These are phyloP conservation scores for Xiphorhynchus erythropygius DNA, from an alignment of 2,797 vertebrate species.

Conservation along the genomic window DNA sequence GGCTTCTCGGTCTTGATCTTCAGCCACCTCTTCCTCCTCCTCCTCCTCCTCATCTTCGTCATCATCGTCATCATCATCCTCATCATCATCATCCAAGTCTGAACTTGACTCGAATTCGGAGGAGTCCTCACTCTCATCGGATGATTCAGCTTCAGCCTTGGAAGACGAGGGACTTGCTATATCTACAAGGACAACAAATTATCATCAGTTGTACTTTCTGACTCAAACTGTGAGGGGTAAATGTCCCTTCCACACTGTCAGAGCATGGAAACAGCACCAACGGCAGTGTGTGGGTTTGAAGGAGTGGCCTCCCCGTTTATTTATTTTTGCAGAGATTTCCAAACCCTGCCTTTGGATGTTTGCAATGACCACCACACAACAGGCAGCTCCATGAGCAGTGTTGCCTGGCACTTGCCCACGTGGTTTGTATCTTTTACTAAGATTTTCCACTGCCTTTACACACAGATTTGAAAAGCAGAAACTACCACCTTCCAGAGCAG, in stretches of 20 bases:
- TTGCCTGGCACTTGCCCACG: not conserved
- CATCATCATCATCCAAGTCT: constrained; percentile 85
- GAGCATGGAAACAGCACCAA: not conserved
- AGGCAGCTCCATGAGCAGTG: fast-evolving
- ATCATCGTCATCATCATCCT: constrained; percentile 75
- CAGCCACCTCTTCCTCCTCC: constrained; percentile 52
- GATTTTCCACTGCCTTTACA: not conserved
- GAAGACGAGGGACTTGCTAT: constrained; percentile 80
- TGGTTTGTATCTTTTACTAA: not conserved
- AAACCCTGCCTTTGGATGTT: not conserved
- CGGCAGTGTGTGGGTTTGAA: not conserved
- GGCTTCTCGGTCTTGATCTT: constrained; percentile 61
- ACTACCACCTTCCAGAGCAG: not conserved
- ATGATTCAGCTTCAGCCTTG: constrained; percentile 82
- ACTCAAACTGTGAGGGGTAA: not conserved
- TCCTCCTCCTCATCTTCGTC: constrained; percentile 65
- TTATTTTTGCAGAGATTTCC: not conserved
- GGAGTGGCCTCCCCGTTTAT: not conserved
- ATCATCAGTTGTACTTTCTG: not conserved
- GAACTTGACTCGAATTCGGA: constrained; percentile 89
- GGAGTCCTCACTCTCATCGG: constrained; percentile 84
- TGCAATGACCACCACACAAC: not conserved
- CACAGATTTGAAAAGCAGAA: not conserved
- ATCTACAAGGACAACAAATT: constrained; percentile 53
- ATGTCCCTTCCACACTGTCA: not conserved